These are phyloP conservation scores for Danio aesculapii DNA, from an alignment of 2,797 vertebrate genomes.

Conservation along the genomic window DNA sequence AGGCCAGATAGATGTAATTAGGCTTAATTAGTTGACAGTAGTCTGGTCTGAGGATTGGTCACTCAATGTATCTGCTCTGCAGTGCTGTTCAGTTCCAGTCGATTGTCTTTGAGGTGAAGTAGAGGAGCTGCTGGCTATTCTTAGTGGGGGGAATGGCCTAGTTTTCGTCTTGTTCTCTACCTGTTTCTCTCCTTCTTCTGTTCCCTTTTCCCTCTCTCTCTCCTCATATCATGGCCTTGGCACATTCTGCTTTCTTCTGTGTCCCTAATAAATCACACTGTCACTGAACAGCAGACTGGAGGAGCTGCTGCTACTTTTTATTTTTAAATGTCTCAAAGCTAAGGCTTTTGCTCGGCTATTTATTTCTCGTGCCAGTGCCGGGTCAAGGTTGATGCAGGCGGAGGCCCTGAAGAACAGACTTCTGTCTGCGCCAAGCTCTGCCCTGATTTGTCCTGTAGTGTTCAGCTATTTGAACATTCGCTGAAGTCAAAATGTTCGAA, in stretches of 20 bases:
- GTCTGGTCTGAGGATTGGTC: background rate
- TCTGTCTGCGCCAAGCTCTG: background rate
- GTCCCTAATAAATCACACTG: slow-evolving; percentile 60
- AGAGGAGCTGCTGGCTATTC: slow-evolving; percentile 51
- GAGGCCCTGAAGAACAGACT: slow-evolving; percentile 1
- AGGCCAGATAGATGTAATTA: slow-evolving; percentile 39
- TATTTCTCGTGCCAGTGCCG: slow-evolving; percentile 38
- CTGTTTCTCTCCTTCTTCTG: slow-evolving; percentile 36
- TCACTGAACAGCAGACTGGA: slow-evolving; percentile 50
- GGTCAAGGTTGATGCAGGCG: slow-evolving; percentile 53
- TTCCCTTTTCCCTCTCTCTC: slow-evolving; percentile 11
- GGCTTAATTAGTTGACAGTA: slow-evolving; percentile 7
- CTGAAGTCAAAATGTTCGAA: too few relatives aligned
- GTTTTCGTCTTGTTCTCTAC: slow-evolving; percentile 48
- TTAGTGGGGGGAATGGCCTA: slow-evolving; percentile 60
- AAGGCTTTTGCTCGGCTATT: slow-evolving; percentile 30
- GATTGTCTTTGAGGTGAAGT: slow-evolving; percentile 44
- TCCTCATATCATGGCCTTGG: slow-evolving; percentile 39
- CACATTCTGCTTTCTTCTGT: slow-evolving; percentile 44
- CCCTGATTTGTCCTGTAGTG: slow-evolving; percentile 31
- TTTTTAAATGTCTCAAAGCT: slow-evolving; percentile 53
- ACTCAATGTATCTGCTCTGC: background rate
- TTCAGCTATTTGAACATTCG: background rate
- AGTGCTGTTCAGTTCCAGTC: slow-evolving; percentile 21
- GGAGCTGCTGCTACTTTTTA: slow-evolving; percentile 54